Evolutionary conservation across 2,888 invertebrate genomes (phyloP), one percentile per base, ranked within the genome.

Genomic region (Vanessa cardui): DNA sequence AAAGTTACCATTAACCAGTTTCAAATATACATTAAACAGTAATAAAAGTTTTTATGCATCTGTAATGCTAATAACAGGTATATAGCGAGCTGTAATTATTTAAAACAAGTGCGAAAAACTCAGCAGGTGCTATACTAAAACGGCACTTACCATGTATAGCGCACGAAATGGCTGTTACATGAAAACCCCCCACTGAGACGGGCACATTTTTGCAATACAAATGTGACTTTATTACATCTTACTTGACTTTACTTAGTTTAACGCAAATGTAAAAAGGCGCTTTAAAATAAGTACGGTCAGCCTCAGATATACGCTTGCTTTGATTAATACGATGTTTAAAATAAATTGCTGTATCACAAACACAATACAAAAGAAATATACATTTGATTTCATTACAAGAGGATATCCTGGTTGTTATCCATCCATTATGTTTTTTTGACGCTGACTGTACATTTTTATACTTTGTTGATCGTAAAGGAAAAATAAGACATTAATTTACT

Each of bases 121-220:
- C 68, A 70, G 70, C 70, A 65, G 70, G 70, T 62, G 65, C 21
- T 64, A 18, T 56, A 58, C 64, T 65, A 64, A 65, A 68, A 65
- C 56, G 54, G 68, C 64, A 49, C 47, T 49, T 31, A 47, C 58
- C 68, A 33, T 62, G 50, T 64, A 62, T 47, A 49, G 64, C 46
- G 5, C 45, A 47, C 16, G 44, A 44, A 64, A 63, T 64, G 68
- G 44, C 61, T 49, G 63, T 64, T 50, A 21, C 62, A 62, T 18
- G 46, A 54, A 47, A 61, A 21, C 47, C 68, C 64, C 70, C 68
- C 68, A 70, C 64, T 46, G 70, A 66, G 70, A 64, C 26, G 20
- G 44, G 47, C 45, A 26, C 21, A 47, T 49, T 46, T 46, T 33
- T 44, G 50, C 31, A 54, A 50, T 58, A 45, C 62, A 66, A 56